phyloP scores from a whole-genome alignment of 2,113 vertebrate species.

The Stigmatopora nigra region DNA sequence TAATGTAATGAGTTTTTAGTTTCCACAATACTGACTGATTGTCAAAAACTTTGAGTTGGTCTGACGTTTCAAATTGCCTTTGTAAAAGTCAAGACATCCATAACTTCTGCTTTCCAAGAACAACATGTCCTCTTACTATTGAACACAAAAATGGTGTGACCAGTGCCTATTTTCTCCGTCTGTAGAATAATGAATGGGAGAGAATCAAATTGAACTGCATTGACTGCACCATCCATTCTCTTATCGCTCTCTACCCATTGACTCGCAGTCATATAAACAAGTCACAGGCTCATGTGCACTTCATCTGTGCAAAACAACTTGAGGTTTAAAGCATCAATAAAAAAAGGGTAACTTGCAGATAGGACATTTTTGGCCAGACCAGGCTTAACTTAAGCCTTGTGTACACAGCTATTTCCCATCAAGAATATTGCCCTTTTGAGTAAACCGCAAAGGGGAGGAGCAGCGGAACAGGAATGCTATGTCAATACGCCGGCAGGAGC shows the following conservation, averaged over 20 bases:
- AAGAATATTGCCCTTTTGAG: neutral
- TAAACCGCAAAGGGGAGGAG: neutral
- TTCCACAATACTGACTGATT: no score
- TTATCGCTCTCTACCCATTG: slow-evolving; percentile 50
- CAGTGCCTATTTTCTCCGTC: slow-evolving; percentile 39
- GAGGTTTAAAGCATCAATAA: neutral
- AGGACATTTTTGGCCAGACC: neutral
- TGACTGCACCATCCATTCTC: slow-evolving; percentile 51
- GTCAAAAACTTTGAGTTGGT: no score
- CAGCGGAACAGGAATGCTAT: neutral
- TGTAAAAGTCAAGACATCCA: slow-evolving; percentile 2
- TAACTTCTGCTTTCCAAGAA: slow-evolving; percentile 16
- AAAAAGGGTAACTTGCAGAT: neutral
- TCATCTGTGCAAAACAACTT: neutral
- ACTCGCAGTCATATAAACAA: slow-evolving; percentile 49
- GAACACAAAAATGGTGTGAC: slow-evolving; percentile 32
- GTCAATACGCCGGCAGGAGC: neutral
- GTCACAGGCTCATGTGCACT: slow-evolving; percentile 33
- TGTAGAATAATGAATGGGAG: slow-evolving; percentile 53
- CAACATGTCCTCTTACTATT: neutral
- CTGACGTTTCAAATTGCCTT: neutral
- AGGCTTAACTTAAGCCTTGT: neutral
- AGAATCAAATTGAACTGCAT: slow-evolving; percentile 50
- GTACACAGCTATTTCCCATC: neutral
- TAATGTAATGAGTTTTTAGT: no score